phyloP scores from a whole-genome alignment of 1,140 invertebrate genomes.

The Drosophila grimshawi region DNA sequence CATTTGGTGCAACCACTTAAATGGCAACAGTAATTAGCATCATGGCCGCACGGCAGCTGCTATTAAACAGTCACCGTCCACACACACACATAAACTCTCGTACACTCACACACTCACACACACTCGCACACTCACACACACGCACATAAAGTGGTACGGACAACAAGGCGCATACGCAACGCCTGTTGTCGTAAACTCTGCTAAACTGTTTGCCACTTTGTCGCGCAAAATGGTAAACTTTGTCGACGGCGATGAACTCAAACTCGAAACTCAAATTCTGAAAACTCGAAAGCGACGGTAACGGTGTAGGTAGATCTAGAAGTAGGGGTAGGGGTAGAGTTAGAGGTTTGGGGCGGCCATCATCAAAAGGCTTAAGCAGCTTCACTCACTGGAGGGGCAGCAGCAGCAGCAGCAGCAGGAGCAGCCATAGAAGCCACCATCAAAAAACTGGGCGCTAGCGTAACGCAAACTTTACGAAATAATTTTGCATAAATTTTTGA shows the following conservation, averaged over 20 bases:
- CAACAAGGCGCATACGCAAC: slow-evolving; percentile 73
- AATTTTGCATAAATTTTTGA: slow-evolving; percentile 81
- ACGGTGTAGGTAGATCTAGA: not conserved
- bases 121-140: not conserved
- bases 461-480: slow-evolving; percentile 80
- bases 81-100: no score
- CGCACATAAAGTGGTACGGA: slow-evolving; percentile 53
- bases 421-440: slow-evolving; percentile 15
- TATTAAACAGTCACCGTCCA: slow-evolving; percentile 71
- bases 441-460: slow-evolving; percentile 65
- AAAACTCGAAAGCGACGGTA: slow-evolving; percentile 17
- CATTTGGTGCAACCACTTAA: slow-evolving; percentile 82
- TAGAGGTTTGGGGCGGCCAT: slow-evolving; percentile 41
- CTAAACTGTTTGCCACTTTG: slow-evolving; percentile 82
- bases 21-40: slow-evolving; percentile 82
- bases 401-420: not conserved
- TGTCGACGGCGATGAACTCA: slow-evolving; percentile 76
- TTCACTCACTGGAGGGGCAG: slow-evolving; percentile 53
- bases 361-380: slow-evolving; percentile 82
- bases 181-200: slow-evolving; percentile 80
- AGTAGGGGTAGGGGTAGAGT: not conserved
- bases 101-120: not conserved
- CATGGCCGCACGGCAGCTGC: slow-evolving; percentile 80
- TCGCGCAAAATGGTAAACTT: slow-evolving; percentile 82
- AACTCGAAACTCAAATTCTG: slow-evolving; percentile 37